These are phyloP conservation scores for Amniataba percoides DNA, from an alignment of 2,797 vertebrate genomes.

Conservation along the genomic window DNA sequence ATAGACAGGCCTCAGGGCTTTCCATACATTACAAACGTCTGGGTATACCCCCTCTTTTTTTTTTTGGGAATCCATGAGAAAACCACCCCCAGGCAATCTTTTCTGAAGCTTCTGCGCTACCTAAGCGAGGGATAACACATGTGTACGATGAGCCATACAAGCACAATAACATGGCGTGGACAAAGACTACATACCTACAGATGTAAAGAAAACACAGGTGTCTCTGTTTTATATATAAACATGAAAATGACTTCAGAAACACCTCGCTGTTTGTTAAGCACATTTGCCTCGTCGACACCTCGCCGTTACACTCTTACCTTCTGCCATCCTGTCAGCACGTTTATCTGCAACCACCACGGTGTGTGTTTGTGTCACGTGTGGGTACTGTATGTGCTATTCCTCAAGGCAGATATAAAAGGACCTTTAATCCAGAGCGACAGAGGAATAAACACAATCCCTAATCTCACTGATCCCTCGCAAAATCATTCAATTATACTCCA, in stretches of 20 bases:
- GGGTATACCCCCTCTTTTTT: conserved; percentile 51
- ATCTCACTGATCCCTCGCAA: conserved; percentile 81
- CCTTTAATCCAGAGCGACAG: conserved; percentile 80
- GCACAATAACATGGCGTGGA: neutral
- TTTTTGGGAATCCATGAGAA: conserved; percentile 63
- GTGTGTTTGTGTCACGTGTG: conserved; percentile 36
- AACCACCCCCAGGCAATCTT: conserved; percentile 63
- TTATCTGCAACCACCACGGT: conserved; percentile 11
- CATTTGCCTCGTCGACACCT: conserved; percentile 31
- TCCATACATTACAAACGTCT: conserved; percentile 65
- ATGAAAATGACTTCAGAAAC: conserved; percentile 26
- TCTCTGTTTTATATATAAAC: neutral
- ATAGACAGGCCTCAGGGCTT: conserved; percentile 65
- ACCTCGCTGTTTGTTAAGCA: neutral
- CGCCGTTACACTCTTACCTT: conserved; percentile 17
- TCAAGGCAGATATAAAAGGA: conserved; percentile 74
- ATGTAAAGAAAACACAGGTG: neutral
- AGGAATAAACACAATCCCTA: conserved; percentile 83
- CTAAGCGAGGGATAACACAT: conserved; percentile 12
- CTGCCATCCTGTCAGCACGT: conserved; percentile 37
- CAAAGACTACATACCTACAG: neutral
- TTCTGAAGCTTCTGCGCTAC: conserved; percentile 44
- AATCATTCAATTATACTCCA: conserved; percentile 83
- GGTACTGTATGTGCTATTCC: conserved; percentile 52
- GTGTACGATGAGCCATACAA: conserved; percentile 18